phyloP scores from a whole-genome alignment of 1,140 invertebrate species.

The Brachionus paranguensis region DNA sequence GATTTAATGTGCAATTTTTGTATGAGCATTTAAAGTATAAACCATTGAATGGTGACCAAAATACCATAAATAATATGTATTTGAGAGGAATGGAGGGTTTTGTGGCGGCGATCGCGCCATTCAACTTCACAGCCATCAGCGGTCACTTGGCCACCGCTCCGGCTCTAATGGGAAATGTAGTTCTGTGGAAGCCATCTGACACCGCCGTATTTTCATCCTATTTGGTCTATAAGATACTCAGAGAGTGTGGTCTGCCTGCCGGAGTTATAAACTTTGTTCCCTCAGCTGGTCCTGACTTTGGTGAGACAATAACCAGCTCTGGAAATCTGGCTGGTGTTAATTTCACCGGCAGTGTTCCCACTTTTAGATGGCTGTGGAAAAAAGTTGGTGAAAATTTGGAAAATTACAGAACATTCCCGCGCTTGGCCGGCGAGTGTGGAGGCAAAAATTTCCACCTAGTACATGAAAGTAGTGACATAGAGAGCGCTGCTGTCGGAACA shows the following conservation, averaged over 20 bases:
- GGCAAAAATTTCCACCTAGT: slow-evolving; percentile 99
- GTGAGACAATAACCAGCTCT: slow-evolving; percentile 77
- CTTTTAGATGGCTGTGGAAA: slow-evolving; percentile 66
- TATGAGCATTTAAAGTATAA: slow-evolving; percentile 41
- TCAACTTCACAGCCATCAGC: slow-evolving; percentile 98
- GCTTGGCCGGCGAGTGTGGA: slow-evolving; percentile 87
- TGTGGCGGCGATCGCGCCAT: slow-evolving; percentile 93
- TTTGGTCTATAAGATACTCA: slow-evolving; percentile 72
- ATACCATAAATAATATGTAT: not conserved
- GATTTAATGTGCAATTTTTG: slow-evolving; percentile 79
- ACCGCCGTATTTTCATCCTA: slow-evolving; percentile 94
- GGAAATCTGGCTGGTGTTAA: slow-evolving; percentile 85
- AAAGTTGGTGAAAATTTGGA: slow-evolving; percentile 82
- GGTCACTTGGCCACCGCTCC: slow-evolving; percentile 93
- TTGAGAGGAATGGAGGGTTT: slow-evolving; percentile 59
- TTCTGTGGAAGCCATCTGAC: slow-evolving; percentile 97
- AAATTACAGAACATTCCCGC: slow-evolving; percentile 80
- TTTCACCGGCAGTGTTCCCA: slow-evolving; percentile 89
- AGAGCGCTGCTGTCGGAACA: slow-evolving; percentile 73
- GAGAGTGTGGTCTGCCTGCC: slow-evolving; percentile 66
- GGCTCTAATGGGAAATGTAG: slow-evolving; percentile 89
- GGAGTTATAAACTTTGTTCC: slow-evolving; percentile 97
- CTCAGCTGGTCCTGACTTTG: slow-evolving; percentile 86
- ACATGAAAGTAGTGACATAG: slow-evolving; percentile 79
- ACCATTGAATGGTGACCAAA: slow-evolving; percentile 40